phyloP scores from a whole-genome alignment of 1,140 invertebrate species.

The Anastrepha obliqua region DNA sequence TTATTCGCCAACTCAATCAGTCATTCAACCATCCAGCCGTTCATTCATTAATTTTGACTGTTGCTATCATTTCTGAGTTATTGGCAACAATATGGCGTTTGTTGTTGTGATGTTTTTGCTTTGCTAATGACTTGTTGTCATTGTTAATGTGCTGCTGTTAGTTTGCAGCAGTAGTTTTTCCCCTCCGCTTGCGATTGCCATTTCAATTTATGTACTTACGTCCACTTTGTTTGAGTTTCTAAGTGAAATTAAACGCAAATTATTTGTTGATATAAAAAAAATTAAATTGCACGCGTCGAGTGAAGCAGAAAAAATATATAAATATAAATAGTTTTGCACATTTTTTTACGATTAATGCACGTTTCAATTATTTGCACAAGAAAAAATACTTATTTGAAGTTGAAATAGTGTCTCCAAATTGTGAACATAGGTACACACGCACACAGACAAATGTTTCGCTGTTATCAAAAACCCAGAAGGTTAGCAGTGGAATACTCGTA shows the following conservation, averaged over 20 bases:
- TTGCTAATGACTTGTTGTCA: conserved; percentile 2
- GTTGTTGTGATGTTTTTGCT: neutral
- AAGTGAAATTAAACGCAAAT: neutral
- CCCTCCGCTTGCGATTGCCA: neutral
- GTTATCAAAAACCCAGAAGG: neutral
- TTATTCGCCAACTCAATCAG: conserved; percentile 22
- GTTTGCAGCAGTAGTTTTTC: neutral
- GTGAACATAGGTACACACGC: no score
- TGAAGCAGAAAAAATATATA: neutral
- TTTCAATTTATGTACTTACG: neutral
- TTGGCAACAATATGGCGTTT: conserved; percentile 12
- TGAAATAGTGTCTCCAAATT: no score
- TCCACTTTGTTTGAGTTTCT: neutral
- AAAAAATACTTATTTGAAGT: neutral
- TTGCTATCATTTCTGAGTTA: conserved; percentile 16
- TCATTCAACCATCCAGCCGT: neutral
- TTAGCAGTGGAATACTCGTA: neutral
- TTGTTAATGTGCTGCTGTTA: conserved; percentile 5
- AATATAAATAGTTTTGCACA: neutral
- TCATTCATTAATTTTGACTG: conserved; percentile 25
- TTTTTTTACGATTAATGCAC: neutral
- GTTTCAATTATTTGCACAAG: neutral
- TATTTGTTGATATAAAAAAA: neutral
- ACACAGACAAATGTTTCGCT: neutral
- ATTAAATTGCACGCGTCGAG: neutral